Conservation (phyloP, 1,140 invertebrate species). For the Leptoteleia sp. region DNA sequence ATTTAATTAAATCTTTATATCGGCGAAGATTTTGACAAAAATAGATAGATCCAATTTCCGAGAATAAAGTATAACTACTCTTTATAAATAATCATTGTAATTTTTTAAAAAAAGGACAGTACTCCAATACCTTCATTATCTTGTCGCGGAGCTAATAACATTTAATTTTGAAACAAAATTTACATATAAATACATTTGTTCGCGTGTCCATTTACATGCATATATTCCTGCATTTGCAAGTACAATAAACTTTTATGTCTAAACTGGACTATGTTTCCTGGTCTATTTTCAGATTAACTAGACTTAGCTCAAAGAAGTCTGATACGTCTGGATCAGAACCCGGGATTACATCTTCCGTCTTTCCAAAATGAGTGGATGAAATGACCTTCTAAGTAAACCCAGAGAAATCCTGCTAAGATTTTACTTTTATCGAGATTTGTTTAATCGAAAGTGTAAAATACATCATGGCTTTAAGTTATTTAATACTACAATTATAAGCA, state of each 20-base stretch:
- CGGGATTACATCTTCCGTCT: conserved; percentile 66
- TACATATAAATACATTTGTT: conserved; percentile 59
- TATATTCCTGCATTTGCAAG: conserved; percentile 25
- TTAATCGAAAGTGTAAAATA: conserved; percentile 52
- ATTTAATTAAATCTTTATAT: too few relatives aligned
- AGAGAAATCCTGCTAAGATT: conserved; percentile 52
- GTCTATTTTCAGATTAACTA: conserved; percentile 64
- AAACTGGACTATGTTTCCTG: conserved; percentile 53
- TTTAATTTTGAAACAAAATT: conserved; percentile 54
- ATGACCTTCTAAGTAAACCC: conserved; percentile 58
- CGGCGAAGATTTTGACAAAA: too few relatives aligned
- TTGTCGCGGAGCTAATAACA: conserved; percentile 29
- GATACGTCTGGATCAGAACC: conserved; percentile 56
- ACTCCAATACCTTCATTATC: conserved; percentile 40
- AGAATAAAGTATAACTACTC: too few relatives aligned
- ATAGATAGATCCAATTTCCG: too few relatives aligned
- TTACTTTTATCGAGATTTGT: conserved; percentile 66
- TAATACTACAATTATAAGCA: background rate
- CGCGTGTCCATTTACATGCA: conserved; percentile 55
- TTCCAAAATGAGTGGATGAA: conserved; percentile 62
- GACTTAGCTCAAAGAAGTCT: conserved; percentile 62
- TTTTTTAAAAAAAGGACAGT: conserved; percentile 5
- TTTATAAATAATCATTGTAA: too few relatives aligned
- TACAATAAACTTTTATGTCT: conserved; percentile 60
- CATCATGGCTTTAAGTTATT: conserved; percentile 36